These are phyloP conservation scores for Corvus hawaiiensis DNA, from an alignment of 2,113 vertebrate genomes.

Conservation along the genomic window DNA sequence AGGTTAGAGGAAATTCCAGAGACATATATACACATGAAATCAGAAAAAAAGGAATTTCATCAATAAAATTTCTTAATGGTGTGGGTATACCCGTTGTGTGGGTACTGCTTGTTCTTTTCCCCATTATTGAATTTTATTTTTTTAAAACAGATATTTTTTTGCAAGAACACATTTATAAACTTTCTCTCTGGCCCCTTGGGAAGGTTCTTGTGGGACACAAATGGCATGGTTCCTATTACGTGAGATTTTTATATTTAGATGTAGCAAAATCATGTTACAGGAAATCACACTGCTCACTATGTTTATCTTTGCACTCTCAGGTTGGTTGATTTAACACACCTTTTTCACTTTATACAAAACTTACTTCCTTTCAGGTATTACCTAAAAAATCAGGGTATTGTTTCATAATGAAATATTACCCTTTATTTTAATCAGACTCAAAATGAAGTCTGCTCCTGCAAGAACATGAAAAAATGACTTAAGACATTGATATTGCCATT, in stretches of 20 bases:
- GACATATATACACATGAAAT: neutral
- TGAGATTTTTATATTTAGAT: neutral
- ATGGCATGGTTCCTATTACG: fast-evolving
- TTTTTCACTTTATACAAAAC: neutral
- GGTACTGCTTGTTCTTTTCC: neutral
- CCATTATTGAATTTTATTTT: fast-evolving
- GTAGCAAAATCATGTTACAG: neutral
- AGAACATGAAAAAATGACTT: neutral
- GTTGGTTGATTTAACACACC: neutral
- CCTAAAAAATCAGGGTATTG: neutral
- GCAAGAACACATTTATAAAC: neutral
- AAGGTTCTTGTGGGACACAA: neutral
- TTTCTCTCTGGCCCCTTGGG: neutral
- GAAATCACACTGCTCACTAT: neutral
- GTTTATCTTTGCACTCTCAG: neutral
- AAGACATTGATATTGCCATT: neutral
- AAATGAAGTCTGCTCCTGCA: neutral
- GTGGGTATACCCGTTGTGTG: neutral
- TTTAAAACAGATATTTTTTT: neutral
- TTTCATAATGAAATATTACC: neutral
- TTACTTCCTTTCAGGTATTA: neutral
- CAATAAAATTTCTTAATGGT: neutral
- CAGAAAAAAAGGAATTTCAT: neutral
- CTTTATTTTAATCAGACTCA: neutral
- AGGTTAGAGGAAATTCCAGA: neutral